Conservation (phyloP, 2,113 vertebrate genomes). For the Hemiprocne comata region DNA sequence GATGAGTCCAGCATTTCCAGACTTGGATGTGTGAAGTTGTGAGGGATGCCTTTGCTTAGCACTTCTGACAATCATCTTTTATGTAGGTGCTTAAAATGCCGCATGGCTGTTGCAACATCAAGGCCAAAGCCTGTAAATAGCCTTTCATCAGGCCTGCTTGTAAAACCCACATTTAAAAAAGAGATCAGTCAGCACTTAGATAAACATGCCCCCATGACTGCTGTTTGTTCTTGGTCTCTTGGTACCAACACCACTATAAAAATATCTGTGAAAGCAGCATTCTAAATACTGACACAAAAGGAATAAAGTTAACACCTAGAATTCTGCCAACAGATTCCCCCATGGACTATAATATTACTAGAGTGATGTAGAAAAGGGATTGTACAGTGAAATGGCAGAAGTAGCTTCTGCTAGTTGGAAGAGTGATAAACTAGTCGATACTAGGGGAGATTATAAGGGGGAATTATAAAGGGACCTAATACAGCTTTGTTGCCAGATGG, state of each 20-base stretch:
- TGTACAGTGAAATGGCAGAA: background rate
- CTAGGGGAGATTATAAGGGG: background rate
- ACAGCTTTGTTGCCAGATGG: background rate
- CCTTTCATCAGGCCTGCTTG: constrained; percentile 16
- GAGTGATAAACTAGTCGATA: background rate
- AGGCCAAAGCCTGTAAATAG: constrained; percentile 2
- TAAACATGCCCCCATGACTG: constrained; percentile 1
- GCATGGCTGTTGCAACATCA: background rate
- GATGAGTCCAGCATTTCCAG: background rate
- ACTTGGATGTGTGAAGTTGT: background rate
- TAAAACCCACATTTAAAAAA: constrained; percentile 16
- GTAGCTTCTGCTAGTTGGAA: background rate
- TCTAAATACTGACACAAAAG: background rate
- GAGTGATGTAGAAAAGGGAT: background rate
- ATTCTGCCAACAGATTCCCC: constrained; percentile 9
- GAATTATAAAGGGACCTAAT: background rate
- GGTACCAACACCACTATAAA: constrained; percentile 18
- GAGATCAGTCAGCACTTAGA: constrained; percentile 25
- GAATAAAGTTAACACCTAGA: constrained; percentile 27
- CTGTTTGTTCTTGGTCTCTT: constrained; percentile 16
- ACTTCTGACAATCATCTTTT: background rate
- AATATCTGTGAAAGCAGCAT: constrained; percentile 8
- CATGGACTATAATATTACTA: background rate
- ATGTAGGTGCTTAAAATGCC: constrained; percentile 9
- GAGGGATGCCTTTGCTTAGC: background rate